Evolutionary conservation across 2,888 invertebrate genomes (phyloP).

Genomic region (Cheilosia grossa): DNA sequence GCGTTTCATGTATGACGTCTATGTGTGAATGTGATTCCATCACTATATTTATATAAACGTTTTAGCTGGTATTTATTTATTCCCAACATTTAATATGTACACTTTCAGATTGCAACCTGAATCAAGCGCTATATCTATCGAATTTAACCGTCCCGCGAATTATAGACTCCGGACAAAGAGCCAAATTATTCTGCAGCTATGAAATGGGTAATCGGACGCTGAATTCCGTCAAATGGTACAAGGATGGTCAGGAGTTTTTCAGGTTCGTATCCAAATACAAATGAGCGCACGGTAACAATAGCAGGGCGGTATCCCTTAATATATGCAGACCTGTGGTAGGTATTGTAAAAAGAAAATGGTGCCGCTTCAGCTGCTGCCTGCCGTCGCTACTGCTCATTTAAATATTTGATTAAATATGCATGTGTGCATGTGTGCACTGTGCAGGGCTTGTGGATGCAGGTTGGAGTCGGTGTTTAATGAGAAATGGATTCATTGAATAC

Average conservation of each 20-base stretch:
- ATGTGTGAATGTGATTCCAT: not conserved
- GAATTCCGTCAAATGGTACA: constrained; percentile 84
- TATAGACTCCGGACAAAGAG: constrained; percentile 82
- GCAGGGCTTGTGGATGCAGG: not conserved
- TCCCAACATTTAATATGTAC: constrained; percentile 49
- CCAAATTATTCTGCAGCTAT: constrained; percentile 83
- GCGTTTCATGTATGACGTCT: not conserved
- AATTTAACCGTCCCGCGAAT: constrained; percentile 83
- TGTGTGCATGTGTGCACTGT: constrained; percentile 24
- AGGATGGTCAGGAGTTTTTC: constrained; percentile 83
- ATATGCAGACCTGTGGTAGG: constrained; percentile 66
- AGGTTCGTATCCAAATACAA: constrained; percentile 78
- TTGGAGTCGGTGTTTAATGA: constrained; percentile 48
- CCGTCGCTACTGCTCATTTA: constrained; percentile 63
- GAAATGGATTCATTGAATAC: constrained; percentile 72
- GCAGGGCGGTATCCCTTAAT: constrained; percentile 41
- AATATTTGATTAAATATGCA: constrained; percentile 72
- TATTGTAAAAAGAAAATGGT: constrained; percentile 40
- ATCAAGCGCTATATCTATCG: constrained; percentile 81
- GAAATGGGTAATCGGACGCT: constrained; percentile 83
- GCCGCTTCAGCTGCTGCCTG: constrained; percentile 54
- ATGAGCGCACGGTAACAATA: constrained; percentile 13
- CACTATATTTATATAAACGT: not conserved
- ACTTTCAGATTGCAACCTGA: constrained; percentile 79
- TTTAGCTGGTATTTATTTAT: constrained; percentile 44